A percentile compares a stretch with the other conserved stretches of the same genome.
Conservation (phyloP, 2,888 invertebrate species). For the Eupithecia subumbrata region DNA sequence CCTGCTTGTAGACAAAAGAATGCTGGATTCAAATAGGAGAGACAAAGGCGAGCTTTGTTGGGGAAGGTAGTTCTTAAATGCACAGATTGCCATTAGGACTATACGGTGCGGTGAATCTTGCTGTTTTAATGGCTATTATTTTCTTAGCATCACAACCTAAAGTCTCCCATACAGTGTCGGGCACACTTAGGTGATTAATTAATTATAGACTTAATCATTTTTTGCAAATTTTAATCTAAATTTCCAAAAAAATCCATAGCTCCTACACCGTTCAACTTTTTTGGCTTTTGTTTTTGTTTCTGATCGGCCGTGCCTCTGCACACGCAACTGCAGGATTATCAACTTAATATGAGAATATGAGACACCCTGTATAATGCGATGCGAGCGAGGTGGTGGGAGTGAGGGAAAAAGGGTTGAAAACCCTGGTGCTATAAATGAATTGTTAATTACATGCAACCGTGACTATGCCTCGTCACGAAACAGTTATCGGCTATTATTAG, state of each 20-base stretch:
- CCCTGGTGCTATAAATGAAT: neutral
- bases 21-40: neutral
- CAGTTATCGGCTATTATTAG: neutral
- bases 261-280: too few species aligned
- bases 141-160: neutral
- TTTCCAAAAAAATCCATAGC: too few species aligned
- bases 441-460: neutral
- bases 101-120: neutral
- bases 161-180: neutral
- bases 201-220: too few species aligned
- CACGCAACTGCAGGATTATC: neutral
- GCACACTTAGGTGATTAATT: neutral
- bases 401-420: neutral
- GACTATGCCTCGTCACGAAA: neutral
- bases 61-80: neutral
- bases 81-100: neutral
- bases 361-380: neutral
- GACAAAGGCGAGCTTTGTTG: neutral
- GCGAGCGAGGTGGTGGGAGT: neutral
- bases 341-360: neutral
- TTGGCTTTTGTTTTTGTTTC: neutral
- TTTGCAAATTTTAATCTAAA: too few species aligned
- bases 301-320: neutral
- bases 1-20: neutral
- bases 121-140: neutral